Evolutionary conservation across 2,888 invertebrate species (phyloP).

Genomic region (Tetragonisca angustula): DNA sequence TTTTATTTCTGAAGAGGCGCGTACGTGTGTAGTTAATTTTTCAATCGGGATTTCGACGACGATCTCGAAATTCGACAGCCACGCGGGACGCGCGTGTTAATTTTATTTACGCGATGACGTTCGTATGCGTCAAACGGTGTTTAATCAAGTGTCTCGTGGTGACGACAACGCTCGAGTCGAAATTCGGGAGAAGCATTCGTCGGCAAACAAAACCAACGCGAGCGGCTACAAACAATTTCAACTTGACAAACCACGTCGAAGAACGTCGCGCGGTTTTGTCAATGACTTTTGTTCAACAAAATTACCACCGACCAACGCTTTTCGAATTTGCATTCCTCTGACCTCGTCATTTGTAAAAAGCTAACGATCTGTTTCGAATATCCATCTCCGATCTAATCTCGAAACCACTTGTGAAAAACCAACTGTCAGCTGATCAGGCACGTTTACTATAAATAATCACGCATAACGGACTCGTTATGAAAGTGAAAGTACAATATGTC

Average conservation of each 20-base stretch:
- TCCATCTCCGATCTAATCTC: background rate
- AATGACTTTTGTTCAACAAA: background rate
- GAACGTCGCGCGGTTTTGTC: slow-evolving; percentile 41
- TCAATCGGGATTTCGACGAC: background rate
- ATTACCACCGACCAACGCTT: background rate
- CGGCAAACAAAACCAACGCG: slow-evolving; percentile 58
- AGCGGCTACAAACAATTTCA: slow-evolving; percentile 67
- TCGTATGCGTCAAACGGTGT: slow-evolving; percentile 66
- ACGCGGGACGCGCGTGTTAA: slow-evolving; percentile 59
- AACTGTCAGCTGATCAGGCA: background rate
- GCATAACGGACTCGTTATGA: slow-evolving; percentile 21
- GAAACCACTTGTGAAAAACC: background rate
- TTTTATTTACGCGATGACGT: slow-evolving; percentile 71
- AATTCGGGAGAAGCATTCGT: slow-evolving; percentile 71
- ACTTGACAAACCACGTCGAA: slow-evolving; percentile 39
- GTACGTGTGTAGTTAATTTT: no score
- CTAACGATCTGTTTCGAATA: background rate
- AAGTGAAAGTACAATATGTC: slow-evolving; percentile 22
- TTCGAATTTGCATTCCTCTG: background rate
- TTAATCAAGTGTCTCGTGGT: slow-evolving; percentile 73
- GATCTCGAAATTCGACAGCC: slow-evolving; percentile 34
- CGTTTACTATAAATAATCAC: slow-evolving; percentile 12
- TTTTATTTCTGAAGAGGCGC: background rate
- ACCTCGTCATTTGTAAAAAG: background rate
- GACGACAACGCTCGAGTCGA: slow-evolving; percentile 60